phyloP scores from a whole-genome alignment of 2,888 invertebrate species.

The Frankliniella intonsa region DNA sequence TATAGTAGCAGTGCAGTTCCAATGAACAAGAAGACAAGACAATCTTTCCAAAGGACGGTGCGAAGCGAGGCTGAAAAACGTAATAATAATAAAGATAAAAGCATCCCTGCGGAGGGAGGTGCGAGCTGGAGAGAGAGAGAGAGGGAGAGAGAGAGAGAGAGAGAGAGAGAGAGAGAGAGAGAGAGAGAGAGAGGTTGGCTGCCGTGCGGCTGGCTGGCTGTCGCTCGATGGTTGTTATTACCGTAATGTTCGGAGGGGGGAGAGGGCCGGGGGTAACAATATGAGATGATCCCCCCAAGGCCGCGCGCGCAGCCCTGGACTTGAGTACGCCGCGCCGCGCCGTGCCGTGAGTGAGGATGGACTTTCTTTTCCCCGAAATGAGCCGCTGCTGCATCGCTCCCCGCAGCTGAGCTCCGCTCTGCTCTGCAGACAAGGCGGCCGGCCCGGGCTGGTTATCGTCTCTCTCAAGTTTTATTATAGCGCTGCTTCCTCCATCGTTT shows the following conservation, averaged over 20 bases:
- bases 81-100: too few relatives aligned
- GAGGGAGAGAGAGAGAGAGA: not conserved
- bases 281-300: not conserved
- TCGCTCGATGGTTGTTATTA: too few relatives aligned
- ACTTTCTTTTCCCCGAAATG: constrained; percentile 14
- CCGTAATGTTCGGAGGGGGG: too few relatives aligned
- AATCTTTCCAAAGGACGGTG: too few relatives aligned
- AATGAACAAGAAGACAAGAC: too few relatives aligned
- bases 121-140: not conserved
- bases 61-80: too few relatives aligned
- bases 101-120: not conserved
- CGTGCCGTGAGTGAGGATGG: not conserved
- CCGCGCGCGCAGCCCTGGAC: not conserved
- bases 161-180: not conserved
- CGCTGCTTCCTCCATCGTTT: not conserved
- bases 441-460: too few relatives aligned
- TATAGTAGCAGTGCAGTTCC: too few relatives aligned
- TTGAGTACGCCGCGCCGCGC: too few relatives aligned
- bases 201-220: not conserved
- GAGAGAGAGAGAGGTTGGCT: not conserved
- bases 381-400: not conserved
- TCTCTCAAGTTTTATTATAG: too few relatives aligned
- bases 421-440: too few relatives aligned
- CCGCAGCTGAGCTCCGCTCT: not conserved
- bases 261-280: too few relatives aligned